Base-by-base conservation (phyloP, 2,888 invertebrate species). In the Ophion slaviceki region DNA sequence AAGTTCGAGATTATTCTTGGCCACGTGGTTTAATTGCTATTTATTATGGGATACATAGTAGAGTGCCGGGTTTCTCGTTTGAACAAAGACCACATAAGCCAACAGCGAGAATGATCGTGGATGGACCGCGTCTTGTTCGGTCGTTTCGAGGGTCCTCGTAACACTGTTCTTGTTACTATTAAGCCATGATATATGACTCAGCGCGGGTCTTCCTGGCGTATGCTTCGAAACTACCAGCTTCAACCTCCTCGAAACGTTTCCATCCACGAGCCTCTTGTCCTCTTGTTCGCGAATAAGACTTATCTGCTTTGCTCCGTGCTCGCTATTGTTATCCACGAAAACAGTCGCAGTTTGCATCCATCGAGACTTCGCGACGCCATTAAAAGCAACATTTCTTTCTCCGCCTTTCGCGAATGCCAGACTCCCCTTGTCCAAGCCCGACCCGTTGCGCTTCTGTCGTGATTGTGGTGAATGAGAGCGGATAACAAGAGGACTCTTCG, bases 1-100 rank as follows among this genome's bases (percentile, higher is more conserved):
- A 86, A 80, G 77, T 78, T 80, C 57, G 47, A 59, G 77, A 70
- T 78, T 82, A 77, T 88, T 82, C 87, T 87, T 77, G 86, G 78
- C 88, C 85, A 80, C 86, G 84, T 79, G 84, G 83, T 85, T 87
- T 91, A 91, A 91, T 91, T 91, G 90, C 87, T 90, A 89, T 91
- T 90, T 90, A 91, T 91, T 91, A 88, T 89, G 78, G 84, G 82
- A 75, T 82, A 85, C 68, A 62, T 75, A 76, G 66, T 47, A 86
- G 83, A 86, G 62, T 72, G 57, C 32, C n/a, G 24, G 24, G 45
- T 17, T 76, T 66, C 53, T 36, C 62, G 76, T 64, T 78, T 24
- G 36, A 70, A 79, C 32, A 6, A 62, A 74, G 66, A 36, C 74
- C n/a, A 74, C 40, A 28, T 45, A 71, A 66, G 62, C 74, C 57